phyloP scores from a whole-genome alignment of 2,888 invertebrate species.

The Torymus tubicola region DNA sequence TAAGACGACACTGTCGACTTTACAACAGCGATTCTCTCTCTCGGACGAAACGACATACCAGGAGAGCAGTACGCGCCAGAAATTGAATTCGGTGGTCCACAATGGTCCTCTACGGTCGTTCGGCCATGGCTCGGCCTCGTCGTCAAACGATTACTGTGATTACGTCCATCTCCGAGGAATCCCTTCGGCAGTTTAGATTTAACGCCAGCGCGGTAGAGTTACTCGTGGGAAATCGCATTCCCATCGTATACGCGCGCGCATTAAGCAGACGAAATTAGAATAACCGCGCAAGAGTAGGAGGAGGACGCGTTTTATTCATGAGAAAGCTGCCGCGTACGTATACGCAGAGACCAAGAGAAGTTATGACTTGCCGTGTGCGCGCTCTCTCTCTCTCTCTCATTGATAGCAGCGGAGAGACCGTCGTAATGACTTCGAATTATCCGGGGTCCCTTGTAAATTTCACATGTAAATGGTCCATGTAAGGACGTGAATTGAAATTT shows the following conservation, averaged over 20 bases:
- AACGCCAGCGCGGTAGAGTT: slow-evolving; percentile 2
- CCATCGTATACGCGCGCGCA: not conserved
- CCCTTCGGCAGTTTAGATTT: slow-evolving; percentile 36
- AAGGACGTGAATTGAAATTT: too few relatives aligned
- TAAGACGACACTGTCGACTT: too few relatives aligned
- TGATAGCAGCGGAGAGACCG: too few relatives aligned
- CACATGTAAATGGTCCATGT: too few relatives aligned
- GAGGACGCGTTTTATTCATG: not conserved
- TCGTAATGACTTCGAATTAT: too few relatives aligned
- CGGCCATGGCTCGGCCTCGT: not conserved
- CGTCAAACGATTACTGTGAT: slow-evolving; percentile 31
- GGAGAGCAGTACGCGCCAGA: not conserved
- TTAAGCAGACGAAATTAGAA: not conserved
- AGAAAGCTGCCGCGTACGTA: too few relatives aligned
- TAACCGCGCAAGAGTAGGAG: not conserved
- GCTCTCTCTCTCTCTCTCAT: too few relatives aligned
- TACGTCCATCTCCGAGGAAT: slow-evolving; percentile 35
- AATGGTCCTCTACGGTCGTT: not conserved
- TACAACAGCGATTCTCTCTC: too few relatives aligned
- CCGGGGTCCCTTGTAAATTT: too few relatives aligned
- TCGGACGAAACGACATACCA: too few relatives aligned
- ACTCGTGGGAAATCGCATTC: not conserved
- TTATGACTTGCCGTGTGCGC: too few relatives aligned
- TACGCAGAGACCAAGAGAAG: too few relatives aligned
- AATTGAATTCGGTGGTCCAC: slow-evolving; percentile 18